These are phyloP conservation scores for Amphibalanus amphitrite DNA, from an alignment of 1,140 invertebrate species.

Conservation along the genomic window DNA sequence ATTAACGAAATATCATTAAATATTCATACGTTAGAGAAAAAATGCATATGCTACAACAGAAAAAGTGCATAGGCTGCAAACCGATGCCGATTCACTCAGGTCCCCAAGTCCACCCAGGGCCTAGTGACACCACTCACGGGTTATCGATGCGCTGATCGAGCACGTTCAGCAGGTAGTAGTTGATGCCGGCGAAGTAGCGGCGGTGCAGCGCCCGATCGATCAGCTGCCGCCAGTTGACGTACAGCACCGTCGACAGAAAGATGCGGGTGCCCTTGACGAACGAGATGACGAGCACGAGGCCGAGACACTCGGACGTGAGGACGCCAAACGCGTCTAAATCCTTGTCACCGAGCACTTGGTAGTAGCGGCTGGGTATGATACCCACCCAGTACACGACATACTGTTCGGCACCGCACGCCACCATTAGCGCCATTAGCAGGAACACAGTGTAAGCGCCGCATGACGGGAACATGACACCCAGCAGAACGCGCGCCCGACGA, in stretches of 20 bases:
- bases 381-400: constrained; percentile 34
- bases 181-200: constrained; percentile 31
- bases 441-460: constrained; percentile 21
- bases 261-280: constrained; percentile 27
- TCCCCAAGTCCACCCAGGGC: too few relatives aligned
- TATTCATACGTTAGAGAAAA: too few relatives aligned
- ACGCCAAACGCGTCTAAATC: constrained; percentile 28
- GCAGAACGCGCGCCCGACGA: constrained; percentile 24
- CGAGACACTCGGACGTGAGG: constrained; percentile 24
- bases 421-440: constrained; percentile 25
- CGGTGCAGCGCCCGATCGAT: constrained; percentile 29
- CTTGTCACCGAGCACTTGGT: constrained; percentile 32
- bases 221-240: constrained; percentile 30
- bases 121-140: constrained; percentile 35
- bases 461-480: constrained; percentile 26
- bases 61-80: too few relatives aligned
- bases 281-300: constrained; percentile 31
- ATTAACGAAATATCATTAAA: too few relatives aligned
- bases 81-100: too few relatives aligned
- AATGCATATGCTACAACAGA: too few relatives aligned
- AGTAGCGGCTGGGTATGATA: constrained; percentile 34
- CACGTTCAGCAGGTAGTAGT: constrained; percentile 34
- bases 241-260: constrained; percentile 29
- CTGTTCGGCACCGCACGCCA: constrained; percentile 29
- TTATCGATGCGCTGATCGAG: constrained; percentile 32